These are phyloP conservation scores for Syrista parreyssii DNA, from an alignment of 2,888 invertebrate genomes.

Conservation along the genomic window DNA sequence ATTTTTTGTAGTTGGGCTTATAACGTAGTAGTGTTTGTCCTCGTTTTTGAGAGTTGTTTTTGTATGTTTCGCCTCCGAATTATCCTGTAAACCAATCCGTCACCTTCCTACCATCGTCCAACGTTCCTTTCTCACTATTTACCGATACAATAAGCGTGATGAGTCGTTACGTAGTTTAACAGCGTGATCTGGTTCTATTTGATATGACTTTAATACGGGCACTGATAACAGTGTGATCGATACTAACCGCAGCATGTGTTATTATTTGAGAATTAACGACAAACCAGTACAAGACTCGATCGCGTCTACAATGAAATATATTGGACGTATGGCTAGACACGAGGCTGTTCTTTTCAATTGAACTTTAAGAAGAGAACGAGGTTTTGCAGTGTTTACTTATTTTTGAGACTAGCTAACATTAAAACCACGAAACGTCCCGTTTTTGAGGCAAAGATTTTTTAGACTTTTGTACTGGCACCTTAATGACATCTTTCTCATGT, in stretches of 20 bases:
- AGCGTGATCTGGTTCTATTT: conserved; percentile 8
- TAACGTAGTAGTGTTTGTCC: conserved; percentile 33
- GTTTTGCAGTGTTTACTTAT: neutral
- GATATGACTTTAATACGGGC: conserved; percentile 15
- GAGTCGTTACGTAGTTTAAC: conserved; percentile 1
- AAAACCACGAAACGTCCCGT: neutral
- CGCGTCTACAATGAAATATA: neutral
- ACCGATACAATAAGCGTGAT: neutral
- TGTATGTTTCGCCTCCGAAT: conserved; percentile 16
- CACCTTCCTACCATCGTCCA: conserved; percentile 15
- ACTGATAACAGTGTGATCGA: conserved; percentile 27
- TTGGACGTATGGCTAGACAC: neutral
- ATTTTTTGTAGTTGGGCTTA: conserved; percentile 33
- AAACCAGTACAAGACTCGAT: neutral
- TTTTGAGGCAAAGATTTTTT: neutral
- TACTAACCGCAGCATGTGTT: conserved; percentile 47
- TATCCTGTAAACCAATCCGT: neutral
- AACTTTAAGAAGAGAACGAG: neutral
- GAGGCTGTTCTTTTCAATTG: neutral
- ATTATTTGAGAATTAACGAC: neutral
- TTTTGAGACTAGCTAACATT: neutral
- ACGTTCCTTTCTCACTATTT: neutral
- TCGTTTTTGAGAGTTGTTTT: conserved; percentile 20
- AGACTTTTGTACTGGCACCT: neutral
- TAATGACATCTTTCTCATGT: neutral